Evolutionary conservation across 2,888 invertebrate species (phyloP).

Genomic region (Congeria kusceri): DNA sequence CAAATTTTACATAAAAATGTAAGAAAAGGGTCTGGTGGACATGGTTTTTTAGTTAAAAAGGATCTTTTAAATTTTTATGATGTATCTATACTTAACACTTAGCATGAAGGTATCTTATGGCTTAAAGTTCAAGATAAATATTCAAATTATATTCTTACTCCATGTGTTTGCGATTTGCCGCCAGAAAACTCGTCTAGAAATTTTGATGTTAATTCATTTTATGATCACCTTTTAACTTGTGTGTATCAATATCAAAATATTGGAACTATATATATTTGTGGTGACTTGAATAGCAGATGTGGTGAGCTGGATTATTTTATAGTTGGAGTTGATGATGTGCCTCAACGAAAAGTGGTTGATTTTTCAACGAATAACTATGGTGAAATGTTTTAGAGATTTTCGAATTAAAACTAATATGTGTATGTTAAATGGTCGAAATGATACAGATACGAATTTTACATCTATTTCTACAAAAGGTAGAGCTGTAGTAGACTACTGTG

Average conservation of each 20-base stretch:
- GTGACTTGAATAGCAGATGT: constrained; percentile 46
- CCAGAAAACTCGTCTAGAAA: constrained; percentile 19
- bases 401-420: constrained; percentile 19
- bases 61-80: background rate
- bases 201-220: constrained; percentile 36
- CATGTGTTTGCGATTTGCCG: constrained; percentile 26
- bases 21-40: constrained; percentile 4
- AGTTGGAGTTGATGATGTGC: constrained; percentile 36
- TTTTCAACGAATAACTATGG: constrained; percentile 38
- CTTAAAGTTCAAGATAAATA: constrained; percentile 9
- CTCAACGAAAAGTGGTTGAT: constrained; percentile 28
- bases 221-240: constrained; percentile 14
- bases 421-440: constrained; percentile 29
- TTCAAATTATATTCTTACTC: constrained; percentile 8
- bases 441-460: constrained; percentile 6
- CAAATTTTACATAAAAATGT: constrained; percentile 9
- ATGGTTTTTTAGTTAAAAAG: constrained; percentile 9
- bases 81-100: constrained; percentile 8
- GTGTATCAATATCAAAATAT: constrained; percentile 28
- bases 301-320: constrained; percentile 37
- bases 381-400: constrained; percentile 15
- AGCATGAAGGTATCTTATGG: constrained; percentile 15
- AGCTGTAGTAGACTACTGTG: constrained; percentile 29
- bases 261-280: constrained; percentile 32
- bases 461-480: constrained; percentile 23